A percentile compares a stretch with the other conserved stretches of the same genome.
These are phyloP conservation scores for Cavia porcellus DNA, from an alignment of 2,113 vertebrate species.

Conservation along the genomic window DNA sequence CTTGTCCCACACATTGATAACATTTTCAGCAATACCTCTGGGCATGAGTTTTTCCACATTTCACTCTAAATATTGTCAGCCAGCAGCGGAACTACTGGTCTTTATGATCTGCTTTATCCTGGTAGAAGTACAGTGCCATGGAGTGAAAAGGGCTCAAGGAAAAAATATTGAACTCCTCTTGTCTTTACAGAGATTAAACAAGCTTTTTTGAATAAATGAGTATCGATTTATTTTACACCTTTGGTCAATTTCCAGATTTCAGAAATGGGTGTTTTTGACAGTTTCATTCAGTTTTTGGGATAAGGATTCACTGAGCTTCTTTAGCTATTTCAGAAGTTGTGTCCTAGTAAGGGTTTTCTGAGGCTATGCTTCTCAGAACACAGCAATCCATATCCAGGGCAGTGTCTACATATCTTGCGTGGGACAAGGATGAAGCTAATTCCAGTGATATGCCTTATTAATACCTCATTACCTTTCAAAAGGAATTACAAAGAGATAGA, in stretches of 20 bases:
- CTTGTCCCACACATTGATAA: neutral
- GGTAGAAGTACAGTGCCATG: neutral
- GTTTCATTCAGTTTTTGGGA: neutral
- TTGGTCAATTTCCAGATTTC: neutral
- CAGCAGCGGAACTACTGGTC: neutral
- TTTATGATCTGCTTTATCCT: neutral
- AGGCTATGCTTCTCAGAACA: neutral
- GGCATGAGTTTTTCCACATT: neutral
- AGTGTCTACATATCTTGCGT: neutral
- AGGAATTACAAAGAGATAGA: slow-evolving; percentile 8
- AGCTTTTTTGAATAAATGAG: neutral
- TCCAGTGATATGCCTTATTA: slow-evolving; percentile 10
- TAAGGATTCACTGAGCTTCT: neutral
- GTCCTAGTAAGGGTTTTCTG: neutral
- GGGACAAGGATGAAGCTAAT: neutral
- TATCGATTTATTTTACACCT: slow-evolving; percentile 20
- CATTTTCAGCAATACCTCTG: neutral
- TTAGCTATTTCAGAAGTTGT: neutral
- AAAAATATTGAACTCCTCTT: neutral
- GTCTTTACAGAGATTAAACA: neutral
- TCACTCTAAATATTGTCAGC: neutral
- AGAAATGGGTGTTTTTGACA: slow-evolving; percentile 19
- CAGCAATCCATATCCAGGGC: neutral
- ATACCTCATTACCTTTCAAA: slow-evolving; percentile 38
- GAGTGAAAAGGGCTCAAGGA: neutral